A percentile compares a stretch with the other conserved stretches of the same genome.
Evolutionary conservation across 2,113 vertebrate species (phyloP).

Genomic region (Vidua macroura): DNA sequence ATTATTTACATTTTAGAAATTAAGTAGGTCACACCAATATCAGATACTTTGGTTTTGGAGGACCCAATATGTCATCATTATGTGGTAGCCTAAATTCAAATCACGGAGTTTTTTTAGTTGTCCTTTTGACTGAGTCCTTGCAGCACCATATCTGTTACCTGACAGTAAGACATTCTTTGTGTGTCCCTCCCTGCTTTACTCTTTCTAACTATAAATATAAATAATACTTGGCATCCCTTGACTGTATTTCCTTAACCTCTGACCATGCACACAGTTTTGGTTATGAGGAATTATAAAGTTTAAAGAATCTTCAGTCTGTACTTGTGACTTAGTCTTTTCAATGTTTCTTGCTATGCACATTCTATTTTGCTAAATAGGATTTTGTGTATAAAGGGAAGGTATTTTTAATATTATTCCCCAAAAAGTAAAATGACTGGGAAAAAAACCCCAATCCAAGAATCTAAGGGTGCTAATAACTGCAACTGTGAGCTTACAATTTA

Average conservation of each 20-base stretch:
- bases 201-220: not conserved
- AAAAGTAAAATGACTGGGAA: not conserved
- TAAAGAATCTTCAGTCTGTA: not conserved
- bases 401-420: not conserved
- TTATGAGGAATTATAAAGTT: not conserved
- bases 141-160: not conserved
- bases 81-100: not conserved
- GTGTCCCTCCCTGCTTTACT: not conserved
- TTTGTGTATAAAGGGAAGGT: not conserved
- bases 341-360: not conserved
- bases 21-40: not conserved
- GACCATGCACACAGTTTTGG: not conserved
- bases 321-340: not conserved
- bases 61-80: fast-evolving
- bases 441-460: not conserved
- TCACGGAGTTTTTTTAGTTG: not conserved
- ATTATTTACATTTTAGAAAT: not conserved
- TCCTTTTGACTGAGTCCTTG: not conserved
- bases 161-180: not conserved
- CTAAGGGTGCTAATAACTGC: not conserved
- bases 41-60: not conserved
- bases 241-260: not conserved
- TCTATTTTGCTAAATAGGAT: not conserved
- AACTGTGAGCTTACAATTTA: not conserved
- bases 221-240: not conserved